These are phyloP conservation scores for Taxidea taxus DNA, from an alignment of 2,113 vertebrate genomes.

Conservation along the genomic window DNA sequence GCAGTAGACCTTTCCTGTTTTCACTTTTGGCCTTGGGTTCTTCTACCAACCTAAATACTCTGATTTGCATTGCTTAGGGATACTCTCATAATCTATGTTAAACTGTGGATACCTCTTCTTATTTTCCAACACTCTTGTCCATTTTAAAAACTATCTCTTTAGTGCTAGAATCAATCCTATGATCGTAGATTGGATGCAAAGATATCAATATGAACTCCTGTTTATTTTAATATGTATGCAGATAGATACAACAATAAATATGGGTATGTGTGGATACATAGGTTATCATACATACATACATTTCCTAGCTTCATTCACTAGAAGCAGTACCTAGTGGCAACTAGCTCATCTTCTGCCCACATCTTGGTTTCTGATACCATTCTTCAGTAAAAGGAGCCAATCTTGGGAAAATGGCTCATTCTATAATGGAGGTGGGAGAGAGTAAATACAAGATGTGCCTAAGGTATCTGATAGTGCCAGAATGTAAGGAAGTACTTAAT, in stretches of 20 bases:
- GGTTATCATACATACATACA: background rate
- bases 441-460: background rate
- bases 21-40: background rate
- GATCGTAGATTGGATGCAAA: background rate
- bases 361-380: background rate
- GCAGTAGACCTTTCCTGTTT: background rate
- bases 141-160: background rate
- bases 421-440: background rate
- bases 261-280: background rate
- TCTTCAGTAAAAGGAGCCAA: background rate
- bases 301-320: background rate
- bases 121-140: background rate
- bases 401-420: background rate
- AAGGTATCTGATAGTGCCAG: background rate
- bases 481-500: background rate
- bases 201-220: background rate
- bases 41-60: background rate
- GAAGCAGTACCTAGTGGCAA: background rate
- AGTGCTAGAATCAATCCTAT: background rate
- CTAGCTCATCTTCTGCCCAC: background rate
- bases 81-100: background rate
- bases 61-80: background rate
- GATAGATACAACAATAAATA: background rate
- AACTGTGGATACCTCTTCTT: background rate
- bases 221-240: background rate